These are phyloP conservation scores for Neotoma lepida DNA, from an alignment of 2,113 vertebrate species.

Conservation along the genomic window DNA sequence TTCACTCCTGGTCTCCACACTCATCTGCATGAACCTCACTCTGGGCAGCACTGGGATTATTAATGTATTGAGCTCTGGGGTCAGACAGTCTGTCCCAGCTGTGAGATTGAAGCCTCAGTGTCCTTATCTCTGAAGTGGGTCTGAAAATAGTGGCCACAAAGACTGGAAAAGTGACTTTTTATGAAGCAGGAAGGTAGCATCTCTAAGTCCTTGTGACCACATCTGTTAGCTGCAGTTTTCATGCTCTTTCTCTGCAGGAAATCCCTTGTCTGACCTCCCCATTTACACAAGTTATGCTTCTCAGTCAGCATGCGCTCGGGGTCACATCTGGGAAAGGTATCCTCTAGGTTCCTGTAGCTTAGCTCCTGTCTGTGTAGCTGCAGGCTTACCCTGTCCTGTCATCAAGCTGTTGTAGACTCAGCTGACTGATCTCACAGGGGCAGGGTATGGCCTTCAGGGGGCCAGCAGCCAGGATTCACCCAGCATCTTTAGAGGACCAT, in stretches of 20 bases:
- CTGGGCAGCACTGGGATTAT: background rate
- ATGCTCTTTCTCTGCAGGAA: conserved; percentile 10
- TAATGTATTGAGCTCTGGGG: background rate
- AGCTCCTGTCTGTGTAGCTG: background rate
- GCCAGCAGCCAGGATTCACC: background rate
- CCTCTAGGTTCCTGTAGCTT: background rate
- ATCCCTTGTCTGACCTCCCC: background rate
- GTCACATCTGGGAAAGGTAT: background rate
- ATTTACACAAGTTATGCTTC: background rate
- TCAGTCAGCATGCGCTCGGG: background rate
- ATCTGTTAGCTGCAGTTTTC: background rate
- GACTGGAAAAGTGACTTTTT: background rate
- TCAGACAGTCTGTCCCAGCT: background rate
- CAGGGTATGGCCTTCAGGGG: background rate
- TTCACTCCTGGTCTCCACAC: background rate
- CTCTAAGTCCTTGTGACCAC: background rate
- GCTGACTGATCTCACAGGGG: background rate
- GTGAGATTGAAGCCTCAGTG: background rate
- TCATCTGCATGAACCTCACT: background rate
- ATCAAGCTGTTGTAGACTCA: background rate
- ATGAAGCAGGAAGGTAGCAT: background rate
- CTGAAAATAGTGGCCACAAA: background rate
- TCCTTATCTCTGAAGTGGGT: conserved; percentile 9
- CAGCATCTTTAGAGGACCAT: background rate
- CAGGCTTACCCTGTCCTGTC: background rate